Evolutionary conservation across 2,888 invertebrate genomes (phyloP).

Genomic region (Parapristionchus giblindavisi): DNA sequence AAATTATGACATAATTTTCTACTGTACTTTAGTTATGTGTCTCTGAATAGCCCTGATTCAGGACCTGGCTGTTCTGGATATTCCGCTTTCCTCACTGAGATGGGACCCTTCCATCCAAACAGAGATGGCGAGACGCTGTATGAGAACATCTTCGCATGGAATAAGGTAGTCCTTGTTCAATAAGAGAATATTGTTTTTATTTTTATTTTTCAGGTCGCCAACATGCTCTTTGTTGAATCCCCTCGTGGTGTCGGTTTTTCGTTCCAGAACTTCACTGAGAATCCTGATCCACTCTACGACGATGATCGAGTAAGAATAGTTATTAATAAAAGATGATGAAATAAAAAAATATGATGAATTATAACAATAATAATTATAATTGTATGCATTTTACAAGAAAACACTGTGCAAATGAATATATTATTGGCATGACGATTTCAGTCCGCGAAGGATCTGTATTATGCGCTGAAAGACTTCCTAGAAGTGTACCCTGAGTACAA

Average conservation of each 20-base stretch:
- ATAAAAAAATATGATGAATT: slow-evolving; percentile 48
- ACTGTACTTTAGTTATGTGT: no score
- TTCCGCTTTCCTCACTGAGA: slow-evolving; percentile 48
- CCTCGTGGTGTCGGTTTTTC: slow-evolving; percentile 74
- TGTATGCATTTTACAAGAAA: slow-evolving; percentile 36
- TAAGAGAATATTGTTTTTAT: neutral
- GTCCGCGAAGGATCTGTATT: slow-evolving; percentile 71
- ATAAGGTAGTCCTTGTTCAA: no score
- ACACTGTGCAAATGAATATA: no score
- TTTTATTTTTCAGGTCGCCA: slow-evolving; percentile 70
- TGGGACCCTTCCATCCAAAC: slow-evolving; percentile 61
- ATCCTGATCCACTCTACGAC: slow-evolving; percentile 49
- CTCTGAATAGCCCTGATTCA: neutral
- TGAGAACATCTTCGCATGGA: slow-evolving; percentile 69
- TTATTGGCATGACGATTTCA: no score
- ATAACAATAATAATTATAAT: no score
- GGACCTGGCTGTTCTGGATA: slow-evolving; percentile 61
- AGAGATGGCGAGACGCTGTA: slow-evolving; percentile 66
- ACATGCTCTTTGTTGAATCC: slow-evolving; percentile 73
- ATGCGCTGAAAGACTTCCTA: slow-evolving; percentile 72
- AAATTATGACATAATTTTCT: no score
- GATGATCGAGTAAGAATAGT: slow-evolving; percentile 45
- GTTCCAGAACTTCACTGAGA: slow-evolving; percentile 49
- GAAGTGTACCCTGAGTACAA: slow-evolving; percentile 71
- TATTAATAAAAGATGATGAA: neutral